Evolutionary conservation across 2,113 vertebrate species (phyloP).

Genomic region (Numenius arquata): DNA sequence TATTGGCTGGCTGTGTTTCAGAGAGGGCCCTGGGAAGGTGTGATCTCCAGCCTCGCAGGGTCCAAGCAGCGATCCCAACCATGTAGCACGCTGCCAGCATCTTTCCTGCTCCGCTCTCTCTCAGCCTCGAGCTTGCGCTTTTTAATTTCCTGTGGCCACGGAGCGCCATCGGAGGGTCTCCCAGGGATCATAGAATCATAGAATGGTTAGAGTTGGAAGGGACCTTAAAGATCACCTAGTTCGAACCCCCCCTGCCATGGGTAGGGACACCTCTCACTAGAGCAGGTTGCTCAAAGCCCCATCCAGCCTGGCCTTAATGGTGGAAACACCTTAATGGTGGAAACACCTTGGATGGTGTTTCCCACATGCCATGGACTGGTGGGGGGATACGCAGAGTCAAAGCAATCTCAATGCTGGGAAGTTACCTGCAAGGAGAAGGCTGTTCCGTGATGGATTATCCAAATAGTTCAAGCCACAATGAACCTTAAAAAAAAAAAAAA

Average conservation of each 20-base stretch:
- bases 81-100: neutral
- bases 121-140: neutral
- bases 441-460: neutral
- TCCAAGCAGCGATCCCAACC: neutral
- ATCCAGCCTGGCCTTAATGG: too few species aligned
- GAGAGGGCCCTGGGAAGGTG: neutral
- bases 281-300: too few species aligned
- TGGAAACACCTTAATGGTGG: too few species aligned
- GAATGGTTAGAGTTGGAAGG: too few species aligned
- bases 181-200: neutral
- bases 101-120: neutral
- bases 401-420: neutral
- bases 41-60: neutral
- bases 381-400: neutral
- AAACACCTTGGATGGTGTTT: too few species aligned
- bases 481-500: neutral
- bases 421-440: neutral
- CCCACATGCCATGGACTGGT: neutral
- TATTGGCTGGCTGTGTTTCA: neutral
- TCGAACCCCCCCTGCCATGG: too few species aligned
- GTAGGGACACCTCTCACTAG: too few species aligned
- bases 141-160: constrained; percentile 49
- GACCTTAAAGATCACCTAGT: too few species aligned
- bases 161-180: neutral
- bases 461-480: neutral